These are phyloP conservation scores for Callionymus lyra DNA, from an alignment of 2,113 vertebrate species.

Conservation along the genomic window DNA sequence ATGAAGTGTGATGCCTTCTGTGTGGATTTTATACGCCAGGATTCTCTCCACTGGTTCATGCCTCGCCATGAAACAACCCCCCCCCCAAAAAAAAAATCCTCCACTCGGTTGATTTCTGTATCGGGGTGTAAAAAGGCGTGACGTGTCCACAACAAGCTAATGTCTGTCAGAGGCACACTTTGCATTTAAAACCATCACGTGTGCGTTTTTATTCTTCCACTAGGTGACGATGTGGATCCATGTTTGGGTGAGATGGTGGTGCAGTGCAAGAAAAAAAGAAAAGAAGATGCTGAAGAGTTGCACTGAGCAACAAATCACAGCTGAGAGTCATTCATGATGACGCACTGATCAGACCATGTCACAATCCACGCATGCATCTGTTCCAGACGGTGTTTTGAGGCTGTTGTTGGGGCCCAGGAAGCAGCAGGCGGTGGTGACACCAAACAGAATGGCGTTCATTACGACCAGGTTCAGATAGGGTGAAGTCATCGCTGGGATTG, in stretches of 20 bases:
- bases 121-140: slow-evolving; percentile 3
- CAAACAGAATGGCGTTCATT: too few relatives aligned
- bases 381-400: slow-evolving; percentile 4
- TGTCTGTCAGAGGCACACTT: slow-evolving; percentile 26
- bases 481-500: slow-evolving; percentile 18
- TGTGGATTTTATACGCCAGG: background rate
- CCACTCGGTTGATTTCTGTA: too few relatives aligned
- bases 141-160: slow-evolving; percentile 8
- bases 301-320: slow-evolving; percentile 3
- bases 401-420: slow-evolving; percentile 4
- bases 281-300: too few relatives aligned
- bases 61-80: too few relatives aligned
- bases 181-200: too few relatives aligned
- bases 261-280: too few relatives aligned
- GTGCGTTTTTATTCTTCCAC: slow-evolving; percentile 16
- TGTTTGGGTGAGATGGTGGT: slow-evolving; percentile 9
- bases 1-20: background rate
- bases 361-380: too few relatives aligned
- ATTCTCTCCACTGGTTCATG: too few relatives aligned
- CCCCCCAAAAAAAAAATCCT: too few relatives aligned
- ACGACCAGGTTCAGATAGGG: slow-evolving; percentile 14
- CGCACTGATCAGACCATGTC: too few relatives aligned
- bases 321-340: too few relatives aligned
- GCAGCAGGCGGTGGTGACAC: slow-evolving; percentile 4
- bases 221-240: slow-evolving; percentile 43